These are phyloP conservation scores for Apis laboriosa DNA, from an alignment of 1,140 invertebrate species.

Conservation along the genomic window DNA sequence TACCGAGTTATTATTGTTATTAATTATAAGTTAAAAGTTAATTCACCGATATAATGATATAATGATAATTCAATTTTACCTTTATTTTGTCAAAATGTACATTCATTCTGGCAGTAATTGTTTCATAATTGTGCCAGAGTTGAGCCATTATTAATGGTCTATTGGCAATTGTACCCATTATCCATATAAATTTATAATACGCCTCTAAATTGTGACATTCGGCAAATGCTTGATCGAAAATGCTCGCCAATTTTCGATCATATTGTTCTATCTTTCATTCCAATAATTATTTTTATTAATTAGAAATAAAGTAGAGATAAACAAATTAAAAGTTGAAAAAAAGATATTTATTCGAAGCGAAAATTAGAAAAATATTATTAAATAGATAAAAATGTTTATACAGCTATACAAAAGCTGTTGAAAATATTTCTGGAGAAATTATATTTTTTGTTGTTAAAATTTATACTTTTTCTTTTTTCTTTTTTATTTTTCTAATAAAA, in stretches of 20 bases:
- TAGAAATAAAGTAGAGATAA: background rate
- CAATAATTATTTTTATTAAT: background rate
- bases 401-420: too few species aligned
- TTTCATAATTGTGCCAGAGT: slow-evolving; percentile 83
- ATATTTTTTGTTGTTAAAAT: too few species aligned
- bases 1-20: background rate
- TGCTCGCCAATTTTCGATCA: slow-evolving; percentile 87
- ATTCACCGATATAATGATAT: background rate
- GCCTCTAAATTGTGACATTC: slow-evolving; percentile 88
- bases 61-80: slow-evolving; percentile 61
- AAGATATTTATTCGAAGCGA: too few species aligned
- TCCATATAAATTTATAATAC: slow-evolving; percentile 86
- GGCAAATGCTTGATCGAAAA: slow-evolving; percentile 88
- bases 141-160: slow-evolving; percentile 87
- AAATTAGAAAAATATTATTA: too few species aligned
- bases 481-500: background rate
- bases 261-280: slow-evolving; percentile 83
- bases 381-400: too few species aligned
- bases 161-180: slow-evolving; percentile 87
- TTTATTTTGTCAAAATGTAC: slow-evolving; percentile 85
- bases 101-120: slow-evolving; percentile 83
- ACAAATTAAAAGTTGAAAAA: background rate
- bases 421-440: too few species aligned
- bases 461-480: too few species aligned
- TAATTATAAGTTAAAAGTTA: background rate